Conservation (phyloP, 2,888 invertebrate species). For the Sclerodermus sp. region DNA sequence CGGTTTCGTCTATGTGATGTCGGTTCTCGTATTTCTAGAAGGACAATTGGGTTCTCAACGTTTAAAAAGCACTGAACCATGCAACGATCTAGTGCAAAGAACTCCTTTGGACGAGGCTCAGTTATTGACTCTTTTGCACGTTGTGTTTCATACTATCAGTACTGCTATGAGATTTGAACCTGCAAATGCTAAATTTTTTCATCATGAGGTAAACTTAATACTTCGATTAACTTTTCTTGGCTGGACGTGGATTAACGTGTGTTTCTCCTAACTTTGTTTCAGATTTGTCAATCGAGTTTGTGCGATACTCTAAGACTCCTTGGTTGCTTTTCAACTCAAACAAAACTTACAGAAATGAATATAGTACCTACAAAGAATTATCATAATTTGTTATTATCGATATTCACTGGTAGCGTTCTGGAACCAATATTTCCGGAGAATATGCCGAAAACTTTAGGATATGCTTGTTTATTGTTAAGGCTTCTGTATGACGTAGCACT, state of each 20-base stretch:
- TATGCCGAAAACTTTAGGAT: constrained; percentile 77
- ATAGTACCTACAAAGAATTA: constrained; percentile 52
- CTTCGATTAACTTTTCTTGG: background rate
- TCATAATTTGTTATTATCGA: constrained; percentile 65
- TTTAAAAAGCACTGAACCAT: constrained; percentile 49
- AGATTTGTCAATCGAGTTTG: constrained; percentile 91
- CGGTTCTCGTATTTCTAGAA: constrained; percentile 90
- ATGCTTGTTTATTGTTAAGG: constrained; percentile 83
- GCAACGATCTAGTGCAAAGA: constrained; percentile 51
- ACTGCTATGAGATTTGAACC: constrained; percentile 99
- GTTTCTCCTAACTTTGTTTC: constrained; percentile 12
- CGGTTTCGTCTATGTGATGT: constrained; percentile 97
- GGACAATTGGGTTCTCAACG: constrained; percentile 68
- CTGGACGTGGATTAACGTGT: background rate
- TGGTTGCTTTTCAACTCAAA: constrained; percentile 80
- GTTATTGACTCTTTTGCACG: constrained; percentile 76
- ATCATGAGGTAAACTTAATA: constrained; percentile 89
- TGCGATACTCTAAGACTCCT: constrained; percentile 89
- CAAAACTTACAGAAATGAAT: constrained; percentile 58
- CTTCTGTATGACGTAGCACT: constrained; percentile 93
- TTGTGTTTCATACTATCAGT: constrained; percentile 92
- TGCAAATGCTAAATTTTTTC: constrained; percentile 97
- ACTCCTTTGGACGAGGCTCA: constrained; percentile 60
- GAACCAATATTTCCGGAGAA: constrained; percentile 71
- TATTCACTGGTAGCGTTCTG: constrained; percentile 77